phyloP scores from a whole-genome alignment of 1,140 invertebrate genomes.

The Drosophila orosa region DNA sequence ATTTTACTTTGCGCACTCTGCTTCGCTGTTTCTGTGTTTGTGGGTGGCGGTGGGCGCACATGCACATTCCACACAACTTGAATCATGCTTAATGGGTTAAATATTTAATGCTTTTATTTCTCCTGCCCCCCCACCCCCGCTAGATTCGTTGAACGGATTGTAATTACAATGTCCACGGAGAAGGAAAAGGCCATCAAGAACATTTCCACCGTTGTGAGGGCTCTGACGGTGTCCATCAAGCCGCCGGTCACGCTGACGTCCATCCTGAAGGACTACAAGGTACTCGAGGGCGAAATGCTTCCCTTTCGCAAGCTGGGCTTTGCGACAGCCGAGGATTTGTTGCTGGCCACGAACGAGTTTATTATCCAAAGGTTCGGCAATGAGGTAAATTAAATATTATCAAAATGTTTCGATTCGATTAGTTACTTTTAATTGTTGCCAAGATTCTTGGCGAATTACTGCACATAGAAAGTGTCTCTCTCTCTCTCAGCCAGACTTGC shows the following conservation, averaged over 20 bases:
- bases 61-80: conserved; percentile 43
- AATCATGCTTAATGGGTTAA: conserved; percentile 30
- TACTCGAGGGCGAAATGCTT: conserved; percentile 52
- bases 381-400: conserved; percentile 39
- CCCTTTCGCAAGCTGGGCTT: conserved; percentile 58
- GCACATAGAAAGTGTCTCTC: conserved; percentile 5
- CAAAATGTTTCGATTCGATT: neutral
- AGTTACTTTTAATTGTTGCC: conserved; percentile 17
- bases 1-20: conserved; percentile 3
- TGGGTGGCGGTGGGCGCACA: conserved; percentile 24
- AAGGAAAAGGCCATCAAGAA: conserved; percentile 34
- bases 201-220: conserved; percentile 60
- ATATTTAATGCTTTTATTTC: conserved; percentile 3
- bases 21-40: conserved; percentile 15
- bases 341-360: conserved; percentile 61
- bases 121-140: conserved; percentile 4
- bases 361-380: conserved; percentile 15
- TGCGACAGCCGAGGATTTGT: conserved; percentile 37
- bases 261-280: conserved; percentile 58
- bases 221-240: conserved; percentile 68
- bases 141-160: conserved; percentile 11
- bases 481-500: conserved; percentile 9
- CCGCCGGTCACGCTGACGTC: conserved; percentile 50
- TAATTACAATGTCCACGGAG: conserved; percentile 12
- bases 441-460: conserved; percentile 34